These are phyloP conservation scores for Phymastichus coffea DNA, from an alignment of 1,140 invertebrate species.

Conservation along the genomic window DNA sequence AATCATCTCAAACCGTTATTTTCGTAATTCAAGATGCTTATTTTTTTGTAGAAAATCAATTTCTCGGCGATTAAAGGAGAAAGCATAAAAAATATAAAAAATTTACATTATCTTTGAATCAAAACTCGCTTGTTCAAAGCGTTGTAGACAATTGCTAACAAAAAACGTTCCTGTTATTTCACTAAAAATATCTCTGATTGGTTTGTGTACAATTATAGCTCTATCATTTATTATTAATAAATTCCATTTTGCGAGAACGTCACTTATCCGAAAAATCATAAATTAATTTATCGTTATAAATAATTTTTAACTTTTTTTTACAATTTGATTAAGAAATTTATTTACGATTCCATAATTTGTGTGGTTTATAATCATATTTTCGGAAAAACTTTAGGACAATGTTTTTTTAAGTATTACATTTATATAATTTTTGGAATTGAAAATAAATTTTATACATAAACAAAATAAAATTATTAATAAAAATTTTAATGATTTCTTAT, in stretches of 20 bases:
- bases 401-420: slow-evolving; percentile 10
- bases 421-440: slow-evolving; percentile 25
- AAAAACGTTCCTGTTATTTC: slow-evolving; percentile 17
- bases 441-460: slow-evolving; percentile 19
- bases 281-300: neutral
- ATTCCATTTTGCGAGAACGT: neutral
- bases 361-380: slow-evolving; percentile 16
- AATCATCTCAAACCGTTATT: slow-evolving; percentile 27
- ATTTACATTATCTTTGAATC: slow-evolving; percentile 21
- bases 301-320: slow-evolving; percentile 11
- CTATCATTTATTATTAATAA: neutral
- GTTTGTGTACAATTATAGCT: neutral
- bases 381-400: slow-evolving; percentile 5
- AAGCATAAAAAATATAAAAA: slow-evolving; percentile 17
- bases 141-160: slow-evolving; percentile 4
- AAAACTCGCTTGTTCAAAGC: slow-evolving; percentile 22
- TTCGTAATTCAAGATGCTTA: slow-evolving; percentile 31
- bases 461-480: slow-evolving; percentile 19
- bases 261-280: slow-evolving; percentile 8
- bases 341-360: slow-evolving; percentile 19
- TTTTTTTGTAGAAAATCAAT: slow-evolving; percentile 30
- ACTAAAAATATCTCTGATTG: slow-evolving; percentile 25
- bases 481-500: slow-evolving; percentile 8
- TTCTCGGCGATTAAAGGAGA: slow-evolving; percentile 25
- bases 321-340: slow-evolving; percentile 21